Evolutionary conservation across 2,113 vertebrate species (phyloP).

Genomic region (Mungos mungo): DNA sequence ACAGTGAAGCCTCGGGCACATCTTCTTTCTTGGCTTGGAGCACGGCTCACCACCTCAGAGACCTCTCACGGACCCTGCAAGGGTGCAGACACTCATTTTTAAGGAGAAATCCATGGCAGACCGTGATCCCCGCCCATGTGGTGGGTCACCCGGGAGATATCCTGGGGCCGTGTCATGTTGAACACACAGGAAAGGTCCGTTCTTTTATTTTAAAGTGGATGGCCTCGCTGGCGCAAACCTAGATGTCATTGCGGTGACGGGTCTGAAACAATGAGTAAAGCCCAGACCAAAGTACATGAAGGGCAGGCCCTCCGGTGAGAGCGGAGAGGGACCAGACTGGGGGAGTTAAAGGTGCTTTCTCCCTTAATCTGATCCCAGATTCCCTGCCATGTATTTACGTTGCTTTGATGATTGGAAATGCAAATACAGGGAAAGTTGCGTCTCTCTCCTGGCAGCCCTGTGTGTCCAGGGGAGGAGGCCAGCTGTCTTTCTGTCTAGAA

Average conservation of each 20-base stretch:
- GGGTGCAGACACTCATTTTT: neutral
- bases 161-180: neutral
- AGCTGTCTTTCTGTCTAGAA: neutral
- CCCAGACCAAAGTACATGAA: too few relatives aligned
- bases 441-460: neutral
- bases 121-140: accelerated
- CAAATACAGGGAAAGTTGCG: neutral
- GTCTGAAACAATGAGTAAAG: neutral
- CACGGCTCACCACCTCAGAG: neutral
- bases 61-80: accelerated
- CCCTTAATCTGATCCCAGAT: neutral
- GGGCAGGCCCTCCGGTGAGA: accelerated
- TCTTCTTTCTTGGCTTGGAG: neutral
- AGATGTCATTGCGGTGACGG: neutral
- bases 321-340: neutral
- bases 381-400: neutral
- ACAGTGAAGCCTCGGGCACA: too few relatives aligned
- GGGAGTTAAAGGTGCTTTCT: neutral
- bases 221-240: neutral
- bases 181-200: neutral
- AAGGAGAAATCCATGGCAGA: neutral
- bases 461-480: neutral
- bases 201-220: neutral
- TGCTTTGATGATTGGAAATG: neutral
- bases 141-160: neutral